Base-by-base conservation (phyloP, 2,888 invertebrate species). In the Drosophila nr. perissopoda region DNA sequence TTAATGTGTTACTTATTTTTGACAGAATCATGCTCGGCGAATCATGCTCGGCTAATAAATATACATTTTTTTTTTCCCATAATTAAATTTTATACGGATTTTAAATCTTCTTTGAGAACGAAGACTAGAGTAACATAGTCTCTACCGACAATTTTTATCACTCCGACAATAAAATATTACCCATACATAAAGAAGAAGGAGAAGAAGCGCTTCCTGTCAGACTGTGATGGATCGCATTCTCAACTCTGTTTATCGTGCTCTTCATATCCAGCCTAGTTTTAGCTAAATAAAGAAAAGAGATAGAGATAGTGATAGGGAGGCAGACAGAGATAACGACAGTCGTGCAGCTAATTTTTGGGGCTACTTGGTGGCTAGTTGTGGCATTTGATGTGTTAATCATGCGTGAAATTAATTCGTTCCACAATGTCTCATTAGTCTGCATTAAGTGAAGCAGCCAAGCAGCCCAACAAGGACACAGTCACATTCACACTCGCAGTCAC, bases 401-500 rank as follows among this genome's bases (percentile, higher is more conserved):
- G 90, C 91, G 87, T 90, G 84, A 91, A 91, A 91, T 90, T 91
- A 91, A 91, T 91, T 90, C 89, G 87, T 82, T 87, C 84, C 89
- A 84, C 90, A 87, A 82, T 86, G 90, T 88, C 89, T 84, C 90
- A 91, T 91, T 91, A 90, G 91, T 88, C 90, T 90, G 91, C 82
- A 90, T 91, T 91, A 91, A 86, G 76, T 82, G 83, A 76, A 86
- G 83, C 82, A 85, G 73, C 83, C 90, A 77, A 80, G 78, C 77
- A 78, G 53, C 71, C 56, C 75, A 53, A 63, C 76, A 79, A 70
- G 71, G 71, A 76, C 73, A 74, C 67, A 52, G 66, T 54, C 25
- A 18, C n/a, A 51, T 66, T 36, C 36, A 21, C n/a, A 56, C 42
- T 29, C 65, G 16, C n/a, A 51, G 69, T 36, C 36, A 21, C 25